Evolutionary conservation across 2,797 vertebrate genomes (phyloP), one percentile per base, ranked within the genome.

Genomic region (Spizella passerina): DNA sequence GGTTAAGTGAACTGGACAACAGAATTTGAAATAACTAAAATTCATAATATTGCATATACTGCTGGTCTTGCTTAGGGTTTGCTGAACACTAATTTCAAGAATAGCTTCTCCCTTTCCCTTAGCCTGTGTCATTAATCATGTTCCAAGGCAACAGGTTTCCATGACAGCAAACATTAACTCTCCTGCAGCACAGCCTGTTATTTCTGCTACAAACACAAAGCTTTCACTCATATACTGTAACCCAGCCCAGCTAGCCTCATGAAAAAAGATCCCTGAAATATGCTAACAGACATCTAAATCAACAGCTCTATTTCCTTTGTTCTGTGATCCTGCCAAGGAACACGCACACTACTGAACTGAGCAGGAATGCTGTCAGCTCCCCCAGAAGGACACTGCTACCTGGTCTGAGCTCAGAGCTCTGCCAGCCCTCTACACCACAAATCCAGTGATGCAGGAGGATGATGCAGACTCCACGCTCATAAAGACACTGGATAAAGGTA

Each of bases 131-230:
- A 91, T 96, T 97, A 96, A 84, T 95, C 90, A 93, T 92, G 84
- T 93, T 96, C 80, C 87, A 92, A 96, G 96, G 91, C 94, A 96
- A 90, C 93, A 91, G 90, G 96, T 97, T 97, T 96, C 97, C 96
- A 97, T 97, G 96, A 96, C 96, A 97, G 96, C 97, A 93, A 95
- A 94, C 82, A 89, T 82, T 77, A 96, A 95, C 82, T 72, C 69
- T 87, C 78, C 80, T 81, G 75, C 93, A 90, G 92, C 84, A 65
- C 49, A 79, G 88, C 26, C 91, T 17, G 23, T 94, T 88, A 75
- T 69, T 88, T 85, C 86, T 86, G 88, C 80, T 75, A 27, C 7
- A 47, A 84, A 88, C 19, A 9, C 69, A 56, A 84, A 64, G 85
- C 84, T 94, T 93, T 63, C 65, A 17, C 56, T 80, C 38, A 66